Percentiles rank a stretch among this genome's conserved stretches.
Conservation (phyloP, 1,140 invertebrate genomes). For the Pectinophora gossypiella region DNA sequence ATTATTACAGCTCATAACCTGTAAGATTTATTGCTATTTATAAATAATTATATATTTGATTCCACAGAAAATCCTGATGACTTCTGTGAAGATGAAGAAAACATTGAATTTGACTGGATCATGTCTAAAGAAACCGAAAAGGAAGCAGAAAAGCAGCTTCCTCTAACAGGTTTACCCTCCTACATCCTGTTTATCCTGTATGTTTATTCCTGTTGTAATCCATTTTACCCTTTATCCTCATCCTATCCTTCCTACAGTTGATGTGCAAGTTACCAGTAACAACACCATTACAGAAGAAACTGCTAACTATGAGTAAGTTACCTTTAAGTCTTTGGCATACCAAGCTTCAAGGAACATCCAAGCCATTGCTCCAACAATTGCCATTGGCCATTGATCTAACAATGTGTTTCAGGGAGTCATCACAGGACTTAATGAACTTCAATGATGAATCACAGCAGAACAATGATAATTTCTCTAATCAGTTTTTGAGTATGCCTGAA, state of each 20-base stretch:
- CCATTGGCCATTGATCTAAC: too few species aligned
- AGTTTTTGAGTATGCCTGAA: slow-evolving; percentile 59
- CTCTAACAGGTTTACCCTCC: slow-evolving; percentile 35
- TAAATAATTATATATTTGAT: background rate
- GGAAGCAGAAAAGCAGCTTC: slow-evolving; percentile 20
- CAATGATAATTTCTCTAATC: slow-evolving; percentile 41
- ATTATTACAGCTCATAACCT: too few species aligned
- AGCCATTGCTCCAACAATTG: too few species aligned
- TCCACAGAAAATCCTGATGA: slow-evolving; percentile 42
- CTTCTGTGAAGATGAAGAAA: slow-evolving; percentile 49
- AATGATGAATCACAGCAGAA: slow-evolving; percentile 38
- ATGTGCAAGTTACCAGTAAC: slow-evolving; percentile 7
- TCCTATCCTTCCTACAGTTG: slow-evolving; percentile 17
- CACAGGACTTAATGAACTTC: slow-evolving; percentile 48
- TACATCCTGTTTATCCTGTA: background rate
- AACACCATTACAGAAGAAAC: slow-evolving; percentile 3
- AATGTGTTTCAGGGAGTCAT: slow-evolving; percentile 13
- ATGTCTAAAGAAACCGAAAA: slow-evolving; percentile 28
- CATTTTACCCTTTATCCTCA: background rate
- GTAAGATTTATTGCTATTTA: too few species aligned
- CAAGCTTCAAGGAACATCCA: too few species aligned
- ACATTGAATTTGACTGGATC: slow-evolving; percentile 51
- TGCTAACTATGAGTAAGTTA: background rate
- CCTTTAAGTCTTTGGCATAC: too few species aligned
- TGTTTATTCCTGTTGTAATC: background rate